A percentile compares a stretch with the other conserved stretches of the same genome.
Evolutionary conservation across 2,797 vertebrate genomes (phyloP).

Genomic region (Melanotaenia maccullochi): DNA sequence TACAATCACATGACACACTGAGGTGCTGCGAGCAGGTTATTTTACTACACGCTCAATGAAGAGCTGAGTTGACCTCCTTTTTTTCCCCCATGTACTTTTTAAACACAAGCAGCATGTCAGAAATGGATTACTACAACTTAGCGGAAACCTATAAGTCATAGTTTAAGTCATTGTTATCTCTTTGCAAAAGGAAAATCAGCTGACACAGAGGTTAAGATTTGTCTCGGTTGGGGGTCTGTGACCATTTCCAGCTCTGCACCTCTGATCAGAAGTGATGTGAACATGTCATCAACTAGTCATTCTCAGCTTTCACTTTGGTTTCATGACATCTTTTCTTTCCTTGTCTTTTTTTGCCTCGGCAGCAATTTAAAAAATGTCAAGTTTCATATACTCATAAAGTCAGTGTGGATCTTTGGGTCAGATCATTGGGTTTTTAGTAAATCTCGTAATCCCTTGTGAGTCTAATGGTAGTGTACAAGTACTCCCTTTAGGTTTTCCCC

Average conservation of each 20-base stretch:
- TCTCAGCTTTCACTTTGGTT: background rate
- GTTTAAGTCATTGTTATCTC: constrained; percentile 33
- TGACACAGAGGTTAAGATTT: background rate
- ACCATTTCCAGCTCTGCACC: constrained; percentile 1
- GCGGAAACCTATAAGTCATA: constrained; percentile 25
- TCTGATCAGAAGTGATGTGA: constrained; percentile 45
- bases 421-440: constrained; percentile 36
- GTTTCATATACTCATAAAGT: background rate
- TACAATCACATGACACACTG: constrained; percentile 53
- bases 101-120: constrained; percentile 24
- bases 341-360: background rate
- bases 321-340: background rate
- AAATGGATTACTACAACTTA: constrained; percentile 44
- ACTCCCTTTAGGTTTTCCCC: constrained; percentile 15
- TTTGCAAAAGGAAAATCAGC: constrained; percentile 29
- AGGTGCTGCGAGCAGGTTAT: constrained; percentile 28
- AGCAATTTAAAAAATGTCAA: background rate
- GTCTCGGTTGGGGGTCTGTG: constrained; percentile 1
- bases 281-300: background rate
- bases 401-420: background rate
- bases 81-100: constrained; percentile 5
- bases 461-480: background rate
- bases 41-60: constrained; percentile 50
- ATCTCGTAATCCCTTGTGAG: constrained; percentile 10
- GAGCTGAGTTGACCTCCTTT: constrained; percentile 50